Base-by-base conservation (phyloP, 2,113 vertebrate genomes). In the Actinemys pallida region DNA sequence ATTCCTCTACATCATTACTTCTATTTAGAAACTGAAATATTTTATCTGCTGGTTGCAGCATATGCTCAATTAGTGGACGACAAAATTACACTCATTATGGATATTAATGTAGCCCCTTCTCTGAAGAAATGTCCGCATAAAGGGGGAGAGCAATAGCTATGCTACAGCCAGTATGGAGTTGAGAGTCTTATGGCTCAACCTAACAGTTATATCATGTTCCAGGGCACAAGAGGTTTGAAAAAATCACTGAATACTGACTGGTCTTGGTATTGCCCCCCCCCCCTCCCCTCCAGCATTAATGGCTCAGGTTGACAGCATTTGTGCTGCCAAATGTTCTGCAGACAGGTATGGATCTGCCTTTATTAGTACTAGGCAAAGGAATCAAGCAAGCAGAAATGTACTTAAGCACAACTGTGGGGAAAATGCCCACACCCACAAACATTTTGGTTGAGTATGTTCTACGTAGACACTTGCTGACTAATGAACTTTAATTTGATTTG, bases 401-500 rank as follows among this genome's bases (percentile, higher is more conserved):
- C 87, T 53, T 31, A 6, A 85, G 47, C 94, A 83, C 62, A 53
- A 52, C 22, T 47, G 45, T 59, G 53, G 56, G 54, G 29, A 52
- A 11, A 5, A 3, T 49, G 29, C 45, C 52, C 5, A 3, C 20
- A 79, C 88, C 76, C 52, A 27, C 39, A 19, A 92, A 86, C 78
- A 2, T 27, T 54, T 76, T 6, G 3, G 57, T 65, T 89, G 84
- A 84, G 81, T 87, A n/a, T 86, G 56, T 22, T 84, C 86, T 86
- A 82, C 35, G 1, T 3, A 49, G 92, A 89, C 79, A 16, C 81
- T 25, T 2, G n/a, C 84, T 83, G 95, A 39, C 39, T 94, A 95
- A 91, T 49, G 86, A 91, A 88, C 56, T 76, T 93, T 88, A 94
- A 93, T 81, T 81, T 25, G 56, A 93, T 78, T 83, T 29, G 69